Base-by-base conservation (phyloP, 2,113 vertebrate species). In the Baryphthengus martii region DNA sequence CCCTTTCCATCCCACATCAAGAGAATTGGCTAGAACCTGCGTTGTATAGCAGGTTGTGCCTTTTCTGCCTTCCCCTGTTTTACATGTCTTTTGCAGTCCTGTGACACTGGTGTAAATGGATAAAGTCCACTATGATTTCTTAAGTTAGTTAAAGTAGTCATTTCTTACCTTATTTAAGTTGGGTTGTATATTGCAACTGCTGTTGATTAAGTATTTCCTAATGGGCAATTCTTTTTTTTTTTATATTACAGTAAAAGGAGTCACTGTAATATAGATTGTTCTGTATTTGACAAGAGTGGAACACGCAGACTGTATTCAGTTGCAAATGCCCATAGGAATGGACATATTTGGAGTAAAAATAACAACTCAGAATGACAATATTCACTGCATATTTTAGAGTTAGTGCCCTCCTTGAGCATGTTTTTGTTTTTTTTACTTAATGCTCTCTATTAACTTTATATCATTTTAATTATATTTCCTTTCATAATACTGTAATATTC, bases 181-280 rank as follows among this genome's bases (percentile, higher is more conserved):
- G 65, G 18, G 78, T 93, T 93, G 40, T 61, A 87, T 96, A 93
- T 94, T 93, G n/a, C 90, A 95, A 39, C 96, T 53, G 7, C 65
- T 96, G 94, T 85, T 96, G 92, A 97, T 83, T 85, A 77, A 89
- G 28, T 95, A 90, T 79, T 96, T 97, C 67, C 59, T 89, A 83
- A 86, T 76, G 3, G 31, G 13, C 7, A 39, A 2, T 26, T 71
- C 37, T 17, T 35, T n/a, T 42, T 35, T 53, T 72, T 83, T 68
- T 26, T 62, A n/a, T 37, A 58, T 3, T 67, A 28, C 93, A 95
- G 75, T 91, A 70, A 87, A 94, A 91, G 28, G 17, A 89, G 42
- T 90, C 68, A 67, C 15, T 92, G 39, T 92, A 81, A 95, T 95
- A 96, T 72, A 92, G 76, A 25, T 86, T 15, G 37, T 3, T 28